Evolutionary conservation across 2,888 invertebrate species (phyloP).

Genomic region (Tinea pellionella): DNA sequence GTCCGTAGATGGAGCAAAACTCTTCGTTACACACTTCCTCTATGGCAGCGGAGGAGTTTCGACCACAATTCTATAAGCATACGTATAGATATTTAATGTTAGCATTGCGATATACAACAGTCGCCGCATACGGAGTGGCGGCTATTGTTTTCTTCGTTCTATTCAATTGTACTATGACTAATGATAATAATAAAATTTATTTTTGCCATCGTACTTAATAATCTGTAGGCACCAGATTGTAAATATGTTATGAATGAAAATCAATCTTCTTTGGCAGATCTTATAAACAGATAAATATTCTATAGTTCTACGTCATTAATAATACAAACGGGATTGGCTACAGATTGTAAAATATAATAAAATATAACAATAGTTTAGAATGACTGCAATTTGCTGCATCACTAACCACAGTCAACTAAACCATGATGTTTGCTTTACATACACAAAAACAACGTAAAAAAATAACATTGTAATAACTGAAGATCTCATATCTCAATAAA

Average conservation of each 20-base stretch:
- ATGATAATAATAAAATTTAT: background rate
- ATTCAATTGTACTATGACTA: constrained; percentile 5
- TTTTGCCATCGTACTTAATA: background rate
- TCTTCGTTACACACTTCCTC: constrained; percentile 3
- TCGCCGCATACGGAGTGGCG: background rate
- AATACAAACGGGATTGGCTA: no score
- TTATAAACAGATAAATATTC: no score
- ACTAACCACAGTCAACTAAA: no score
- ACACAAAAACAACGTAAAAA: no score
- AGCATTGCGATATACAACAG: no score
- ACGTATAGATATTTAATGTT: background rate
- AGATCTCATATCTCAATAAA: no score
- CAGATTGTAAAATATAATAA: no score
- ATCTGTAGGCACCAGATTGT: background rate
- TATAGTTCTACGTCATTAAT: no score
- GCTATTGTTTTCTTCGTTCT: constrained; percentile 1
- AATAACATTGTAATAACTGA: no score
- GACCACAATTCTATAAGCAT: constrained; percentile 11
- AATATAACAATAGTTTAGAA: no score
- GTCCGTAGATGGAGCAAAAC: constrained; percentile 36
- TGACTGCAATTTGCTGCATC: no score
- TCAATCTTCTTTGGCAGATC: background rate
- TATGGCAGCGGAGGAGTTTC: constrained; percentile 14
- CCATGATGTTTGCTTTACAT: no score
- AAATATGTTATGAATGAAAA: background rate